Base-by-base conservation (phyloP, 2,888 invertebrate species). In the Xylocampa areola region DNA sequence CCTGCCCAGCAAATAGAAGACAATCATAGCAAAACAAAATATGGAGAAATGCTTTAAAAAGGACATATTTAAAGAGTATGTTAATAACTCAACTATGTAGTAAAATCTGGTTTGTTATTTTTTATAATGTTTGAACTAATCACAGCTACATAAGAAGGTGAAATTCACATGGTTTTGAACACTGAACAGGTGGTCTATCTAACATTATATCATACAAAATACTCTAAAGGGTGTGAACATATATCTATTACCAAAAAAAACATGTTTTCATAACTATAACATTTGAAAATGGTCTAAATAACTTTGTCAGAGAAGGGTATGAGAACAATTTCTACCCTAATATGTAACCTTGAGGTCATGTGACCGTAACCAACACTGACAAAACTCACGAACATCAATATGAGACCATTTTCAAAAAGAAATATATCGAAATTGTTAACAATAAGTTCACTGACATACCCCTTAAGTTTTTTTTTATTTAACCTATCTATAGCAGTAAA, bases 401-500 rank as follows among this genome's bases (percentile, higher is more conserved):
- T 36, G 21, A 1, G 7, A 44, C 16, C 21, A 47, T 40, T 47
- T 57, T 43, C 37, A 40, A 1, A 43, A 13, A 35, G 13, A 64
- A 49, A 35, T 33, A 45, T 4, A 11, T 23, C 58, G 37, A 59
- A 53, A 33, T 16, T 53, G 27, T 2, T 36, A 59, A 73, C 74
- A 72, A 71, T 52, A n/a, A 25, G 14, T 4, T 4, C 1, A 2
- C 8, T 19, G 44, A 47, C 37, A 7, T 16, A 58, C 63, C 66
- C 64, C 57, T 73, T 72, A 35, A 1, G 21, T 58, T 77, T 79
- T 79, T 77, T 64, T 68, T 67, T 51, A 73, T 77, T 76, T 80
- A 70, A 72, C 61, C 76, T 81, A 85, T 82, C 77, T 71, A 59
- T 61, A 63, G 58, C 64, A 76, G 70, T 84, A 81, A 85, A 86